phyloP scores from a whole-genome alignment of 2,888 invertebrate genomes.

The Chesias legatella region DNA sequence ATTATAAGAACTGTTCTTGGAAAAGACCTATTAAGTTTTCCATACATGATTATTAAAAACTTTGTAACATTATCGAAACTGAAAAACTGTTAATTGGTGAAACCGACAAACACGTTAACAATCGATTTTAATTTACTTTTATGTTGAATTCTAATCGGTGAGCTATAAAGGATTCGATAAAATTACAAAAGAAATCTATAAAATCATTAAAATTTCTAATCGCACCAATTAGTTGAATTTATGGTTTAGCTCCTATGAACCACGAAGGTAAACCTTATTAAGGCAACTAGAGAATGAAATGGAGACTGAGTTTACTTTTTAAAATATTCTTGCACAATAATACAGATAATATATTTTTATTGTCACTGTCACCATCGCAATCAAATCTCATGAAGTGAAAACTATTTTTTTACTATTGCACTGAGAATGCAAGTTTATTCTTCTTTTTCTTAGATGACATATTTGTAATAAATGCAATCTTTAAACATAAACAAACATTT shows the following conservation, averaged over 20 bases:
- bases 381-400: no score
- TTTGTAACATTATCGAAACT: conserved; percentile 19
- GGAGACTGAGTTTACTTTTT: conserved; percentile 5
- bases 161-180: conserved; percentile 69
- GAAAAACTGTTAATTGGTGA: conserved; percentile 56
- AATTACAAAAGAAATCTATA: conserved; percentile 77
- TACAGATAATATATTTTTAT: no score
- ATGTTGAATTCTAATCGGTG: conserved; percentile 65
- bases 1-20: no score
- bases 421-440: no score
- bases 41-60: not conserved
- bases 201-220: conserved; percentile 76
- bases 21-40: not conserved
- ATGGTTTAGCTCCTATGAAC: conserved; percentile 50
- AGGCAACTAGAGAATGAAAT: conserved; percentile 12
- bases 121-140: conserved; percentile 70
- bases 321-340: not conserved
- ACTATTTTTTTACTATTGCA: no score
- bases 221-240: conserved; percentile 73
- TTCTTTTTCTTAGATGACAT: no score
- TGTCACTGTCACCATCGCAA: no score
- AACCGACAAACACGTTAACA: conserved; percentile 70
- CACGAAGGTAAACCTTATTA: conserved; percentile 14
- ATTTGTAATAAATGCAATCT: no score
- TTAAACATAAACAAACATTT: not conserved